These are phyloP conservation scores for Tetrao urogallus DNA, from an alignment of 2,113 vertebrate genomes.

Conservation along the genomic window DNA sequence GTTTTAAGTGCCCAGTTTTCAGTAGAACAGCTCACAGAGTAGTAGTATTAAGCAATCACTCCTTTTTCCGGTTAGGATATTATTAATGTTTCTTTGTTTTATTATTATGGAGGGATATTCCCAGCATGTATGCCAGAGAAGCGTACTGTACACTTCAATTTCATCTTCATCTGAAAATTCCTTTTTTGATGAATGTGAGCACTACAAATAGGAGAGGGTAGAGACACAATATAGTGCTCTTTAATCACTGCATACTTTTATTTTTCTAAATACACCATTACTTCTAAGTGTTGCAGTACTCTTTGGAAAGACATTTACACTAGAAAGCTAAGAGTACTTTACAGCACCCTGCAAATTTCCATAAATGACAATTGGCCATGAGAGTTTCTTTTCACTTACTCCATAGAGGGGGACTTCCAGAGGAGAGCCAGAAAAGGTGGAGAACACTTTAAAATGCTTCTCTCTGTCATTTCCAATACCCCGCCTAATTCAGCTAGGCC, in stretches of 20 bases:
- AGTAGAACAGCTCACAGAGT: not conserved
- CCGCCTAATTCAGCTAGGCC: slow-evolving; percentile 64
- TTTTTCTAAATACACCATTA: slow-evolving; percentile 1
- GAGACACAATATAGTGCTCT: not conserved
- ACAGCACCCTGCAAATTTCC: slow-evolving; percentile 54
- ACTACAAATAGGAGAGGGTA: not conserved
- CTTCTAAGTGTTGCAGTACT: slow-evolving; percentile 18
- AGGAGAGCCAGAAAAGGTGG: slow-evolving; percentile 66
- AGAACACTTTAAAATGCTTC: slow-evolving; percentile 65
- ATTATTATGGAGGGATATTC: not conserved
- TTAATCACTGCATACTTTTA: not conserved
- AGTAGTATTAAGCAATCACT: not conserved
- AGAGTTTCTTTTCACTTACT: slow-evolving; percentile 64
- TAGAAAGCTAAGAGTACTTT: slow-evolving; percentile 51
- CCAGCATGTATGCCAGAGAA: not conserved
- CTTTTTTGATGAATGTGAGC: not conserved
- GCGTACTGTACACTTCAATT: not conserved
- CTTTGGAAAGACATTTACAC: slow-evolving; percentile 49
- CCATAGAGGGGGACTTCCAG: slow-evolving; percentile 26
- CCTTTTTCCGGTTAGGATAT: not conserved
- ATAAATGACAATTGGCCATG: slow-evolving; percentile 48
- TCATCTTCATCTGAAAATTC: not conserved
- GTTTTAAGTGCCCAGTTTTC: not conserved
- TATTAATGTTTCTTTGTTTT: not conserved
- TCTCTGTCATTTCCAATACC: slow-evolving; percentile 48